phyloP scores from a whole-genome alignment of 2,888 invertebrate genomes.

The Tinea semifulvella region DNA sequence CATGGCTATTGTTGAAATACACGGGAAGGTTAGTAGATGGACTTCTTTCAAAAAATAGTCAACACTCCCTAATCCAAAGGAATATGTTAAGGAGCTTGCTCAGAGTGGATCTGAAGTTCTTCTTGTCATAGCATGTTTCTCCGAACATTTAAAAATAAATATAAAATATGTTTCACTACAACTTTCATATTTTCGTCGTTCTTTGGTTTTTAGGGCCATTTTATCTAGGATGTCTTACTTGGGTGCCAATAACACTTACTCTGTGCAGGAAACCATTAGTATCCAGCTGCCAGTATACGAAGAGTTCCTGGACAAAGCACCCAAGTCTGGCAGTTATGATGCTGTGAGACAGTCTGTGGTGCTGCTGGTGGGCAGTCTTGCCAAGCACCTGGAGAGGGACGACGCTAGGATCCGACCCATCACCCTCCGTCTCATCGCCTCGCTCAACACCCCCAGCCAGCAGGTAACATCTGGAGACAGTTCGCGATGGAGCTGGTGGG shows the following conservation, averaged over 20 bases:
- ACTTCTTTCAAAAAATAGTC: no score
- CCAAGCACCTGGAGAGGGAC: slow-evolving; percentile 92
- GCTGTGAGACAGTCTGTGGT: slow-evolving; percentile 96
- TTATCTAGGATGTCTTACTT: no score
- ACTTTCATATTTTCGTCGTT: no score
- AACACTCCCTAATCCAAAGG: no score
- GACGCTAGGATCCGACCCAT: slow-evolving; percentile 95
- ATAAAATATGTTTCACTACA: no score
- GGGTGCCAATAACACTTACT: no score
- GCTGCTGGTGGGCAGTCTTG: slow-evolving; percentile 95
- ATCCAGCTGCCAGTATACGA: slow-evolving; percentile 92
- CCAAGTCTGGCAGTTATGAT: slow-evolving; percentile 89
- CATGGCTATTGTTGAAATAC: slow-evolving; percentile 88
- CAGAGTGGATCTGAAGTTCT: no score
- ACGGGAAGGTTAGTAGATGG: slow-evolving; percentile 85
- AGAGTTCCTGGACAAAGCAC: slow-evolving; percentile 91
- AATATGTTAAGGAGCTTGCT: no score
- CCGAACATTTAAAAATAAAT: no score
- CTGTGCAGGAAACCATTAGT: slow-evolving; percentile 73
- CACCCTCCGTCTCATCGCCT: slow-evolving; percentile 86
- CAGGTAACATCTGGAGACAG: slow-evolving; percentile 68
- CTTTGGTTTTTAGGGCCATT: no score
- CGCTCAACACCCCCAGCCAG: slow-evolving; percentile 95
- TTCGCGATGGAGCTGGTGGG: no score
- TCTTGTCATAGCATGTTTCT: no score